These are phyloP conservation scores for Tricholaema leucomelas DNA, from an alignment of 2,113 vertebrate species.

Conservation along the genomic window DNA sequence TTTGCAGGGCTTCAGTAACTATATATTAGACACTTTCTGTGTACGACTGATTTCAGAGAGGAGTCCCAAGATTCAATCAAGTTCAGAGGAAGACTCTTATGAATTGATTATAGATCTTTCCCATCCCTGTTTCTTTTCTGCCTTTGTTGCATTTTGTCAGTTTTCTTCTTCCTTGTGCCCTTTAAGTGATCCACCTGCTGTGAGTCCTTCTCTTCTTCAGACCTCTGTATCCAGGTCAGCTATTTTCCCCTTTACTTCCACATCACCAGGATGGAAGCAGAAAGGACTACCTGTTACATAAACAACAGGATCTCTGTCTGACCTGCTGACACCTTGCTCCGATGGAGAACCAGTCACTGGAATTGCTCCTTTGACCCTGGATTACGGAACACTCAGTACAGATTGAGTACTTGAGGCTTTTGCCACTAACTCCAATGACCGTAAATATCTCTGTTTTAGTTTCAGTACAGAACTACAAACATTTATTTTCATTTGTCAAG, in stretches of 20 bases:
- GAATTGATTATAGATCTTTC: not conserved
- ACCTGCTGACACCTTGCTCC: not conserved
- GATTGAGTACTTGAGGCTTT: not conserved
- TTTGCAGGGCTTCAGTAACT: not conserved
- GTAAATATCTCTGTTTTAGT: not conserved
- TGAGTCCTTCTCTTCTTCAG: not conserved
- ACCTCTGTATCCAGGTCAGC: not conserved
- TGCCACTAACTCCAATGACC: not conserved
- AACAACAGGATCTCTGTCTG: not conserved
- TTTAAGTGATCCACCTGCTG: not conserved
- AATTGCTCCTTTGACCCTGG: not conserved
- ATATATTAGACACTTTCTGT: not conserved
- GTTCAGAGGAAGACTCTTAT: not conserved
- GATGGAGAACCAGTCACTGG: not conserved
- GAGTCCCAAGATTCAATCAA: not conserved
- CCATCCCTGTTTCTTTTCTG: not conserved
- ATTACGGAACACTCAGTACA: not conserved
- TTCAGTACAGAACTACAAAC: not conserved
- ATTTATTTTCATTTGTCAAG: not conserved
- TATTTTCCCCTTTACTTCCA: not conserved
- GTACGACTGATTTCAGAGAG: not conserved
- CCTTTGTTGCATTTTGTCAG: not conserved
- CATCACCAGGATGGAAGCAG: not conserved
- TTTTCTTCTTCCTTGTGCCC: not conserved
- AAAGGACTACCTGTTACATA: not conserved